These are phyloP conservation scores for Scaptomyza pallida DNA, from an alignment of 1,140 invertebrate species.

Conservation along the genomic window DNA sequence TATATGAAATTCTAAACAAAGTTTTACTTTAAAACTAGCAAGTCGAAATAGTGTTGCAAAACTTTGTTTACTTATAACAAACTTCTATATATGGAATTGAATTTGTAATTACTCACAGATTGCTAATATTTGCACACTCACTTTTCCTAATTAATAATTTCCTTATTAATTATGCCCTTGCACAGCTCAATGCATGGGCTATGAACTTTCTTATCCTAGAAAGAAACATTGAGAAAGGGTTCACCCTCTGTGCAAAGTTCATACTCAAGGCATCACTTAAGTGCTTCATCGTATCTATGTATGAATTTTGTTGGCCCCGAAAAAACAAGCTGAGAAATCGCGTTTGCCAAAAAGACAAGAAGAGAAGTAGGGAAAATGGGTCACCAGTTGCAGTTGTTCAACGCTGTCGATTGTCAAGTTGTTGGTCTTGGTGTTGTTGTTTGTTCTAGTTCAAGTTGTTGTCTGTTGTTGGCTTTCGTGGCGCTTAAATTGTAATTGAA, in stretches of 20 bases:
- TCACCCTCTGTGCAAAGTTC: not conserved
- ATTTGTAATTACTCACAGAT: too few species aligned
- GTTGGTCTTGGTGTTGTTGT: constrained; percentile 8
- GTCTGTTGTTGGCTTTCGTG: constrained; percentile 39
- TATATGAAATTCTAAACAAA: not conserved
- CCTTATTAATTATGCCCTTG: too few species aligned
- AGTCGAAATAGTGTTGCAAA: not conserved
- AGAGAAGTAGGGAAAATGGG: constrained; percentile 46
- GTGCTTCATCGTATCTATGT: too few species aligned
- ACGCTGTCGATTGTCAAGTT: constrained; percentile 22
- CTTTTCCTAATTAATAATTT: too few species aligned
- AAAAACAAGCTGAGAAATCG: not conserved
- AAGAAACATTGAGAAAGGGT: not conserved
- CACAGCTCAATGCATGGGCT: too few species aligned
- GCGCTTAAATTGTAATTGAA: constrained; percentile 69
- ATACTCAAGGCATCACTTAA: not conserved
- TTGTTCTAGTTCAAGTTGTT: not conserved
- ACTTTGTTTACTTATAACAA: too few species aligned
- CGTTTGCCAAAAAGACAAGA: constrained; percentile 15
- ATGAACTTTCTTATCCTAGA: not conserved
- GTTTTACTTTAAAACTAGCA: too few species aligned
- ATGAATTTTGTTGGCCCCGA: not conserved
- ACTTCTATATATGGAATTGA: too few species aligned
- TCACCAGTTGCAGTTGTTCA: constrained; percentile 67
- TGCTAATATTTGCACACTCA: too few species aligned